Conservation (phyloP, 2,888 invertebrate species). For the Phengaris arion region DNA sequence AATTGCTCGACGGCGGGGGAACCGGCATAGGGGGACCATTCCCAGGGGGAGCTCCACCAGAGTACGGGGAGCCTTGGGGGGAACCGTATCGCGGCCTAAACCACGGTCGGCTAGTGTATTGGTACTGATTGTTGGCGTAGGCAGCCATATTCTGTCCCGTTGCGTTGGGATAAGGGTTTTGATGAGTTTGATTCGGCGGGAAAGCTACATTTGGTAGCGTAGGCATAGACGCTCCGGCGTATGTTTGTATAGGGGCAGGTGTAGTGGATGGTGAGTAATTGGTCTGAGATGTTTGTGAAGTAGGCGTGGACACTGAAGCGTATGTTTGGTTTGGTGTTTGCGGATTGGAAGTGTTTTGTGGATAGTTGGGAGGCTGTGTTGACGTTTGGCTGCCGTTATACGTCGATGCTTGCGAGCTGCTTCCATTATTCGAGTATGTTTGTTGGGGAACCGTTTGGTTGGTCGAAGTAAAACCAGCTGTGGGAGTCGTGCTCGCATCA, state of each 20-base stretch:
- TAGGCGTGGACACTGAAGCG: slow-evolving; percentile 50
- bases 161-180: slow-evolving; percentile 71
- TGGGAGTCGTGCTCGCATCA: slow-evolving; percentile 55
- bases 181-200: slow-evolving; percentile 62
- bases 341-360: slow-evolving; percentile 55
- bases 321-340: slow-evolving; percentile 55
- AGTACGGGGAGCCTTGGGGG: slow-evolving; percentile 67
- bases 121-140: slow-evolving; percentile 70
- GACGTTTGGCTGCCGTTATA: slow-evolving; percentile 55
- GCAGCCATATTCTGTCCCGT: slow-evolving; percentile 73
- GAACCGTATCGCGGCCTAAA: slow-evolving; percentile 69
- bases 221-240: slow-evolving; percentile 53
- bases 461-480: slow-evolving; percentile 50
- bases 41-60: slow-evolving; percentile 55
- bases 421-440: slow-evolving; percentile 56
- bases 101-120: slow-evolving; percentile 71
- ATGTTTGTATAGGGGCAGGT: slow-evolving; percentile 62
- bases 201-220: slow-evolving; percentile 61
- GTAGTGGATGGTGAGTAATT: slow-evolving; percentile 68
- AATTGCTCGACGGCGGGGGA: slow-evolving; percentile 65
- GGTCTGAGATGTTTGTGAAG: slow-evolving; percentile 55
- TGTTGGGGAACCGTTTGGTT: slow-evolving; percentile 54
- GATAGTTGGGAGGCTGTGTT: slow-evolving; percentile 59
- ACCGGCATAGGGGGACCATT: slow-evolving; percentile 62
- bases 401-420: slow-evolving; percentile 46